Evolutionary conservation across 2,888 invertebrate species (phyloP).

Genomic region (Euclidia mi): DNA sequence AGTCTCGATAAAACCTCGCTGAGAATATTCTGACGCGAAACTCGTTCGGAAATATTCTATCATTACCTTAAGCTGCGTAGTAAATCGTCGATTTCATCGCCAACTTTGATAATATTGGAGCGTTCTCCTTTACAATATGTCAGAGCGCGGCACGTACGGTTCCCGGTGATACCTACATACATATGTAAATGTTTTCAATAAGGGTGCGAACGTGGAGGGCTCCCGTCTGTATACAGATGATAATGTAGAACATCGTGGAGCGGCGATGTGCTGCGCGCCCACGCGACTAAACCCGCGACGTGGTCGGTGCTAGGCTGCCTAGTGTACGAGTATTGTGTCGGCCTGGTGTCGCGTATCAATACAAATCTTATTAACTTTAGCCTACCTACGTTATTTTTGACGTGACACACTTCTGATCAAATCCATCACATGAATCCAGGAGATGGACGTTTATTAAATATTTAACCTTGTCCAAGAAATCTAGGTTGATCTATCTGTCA

Average conservation of each 20-base stretch:
- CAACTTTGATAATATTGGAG: constrained; percentile 72
- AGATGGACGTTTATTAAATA: no score
- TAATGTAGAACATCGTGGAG: constrained; percentile 59
- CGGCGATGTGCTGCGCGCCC: constrained; percentile 34
- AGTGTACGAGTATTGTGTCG: constrained; percentile 4
- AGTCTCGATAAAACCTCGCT: constrained; percentile 62
- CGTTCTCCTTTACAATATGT: constrained; percentile 71
- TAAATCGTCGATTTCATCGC: constrained; percentile 74
- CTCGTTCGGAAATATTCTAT: constrained; percentile 75
- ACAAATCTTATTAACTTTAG: background rate
- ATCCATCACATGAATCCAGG: no score
- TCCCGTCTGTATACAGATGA: constrained; percentile 64
- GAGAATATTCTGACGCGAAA: constrained; percentile 60
- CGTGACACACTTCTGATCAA: no score
- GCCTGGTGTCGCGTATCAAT: background rate
- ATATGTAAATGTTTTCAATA: constrained; percentile 87
- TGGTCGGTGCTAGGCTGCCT: constrained; percentile 38
- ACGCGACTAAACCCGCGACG: constrained; percentile 30
- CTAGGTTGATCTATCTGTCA: no score
- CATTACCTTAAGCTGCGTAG: constrained; percentile 74
- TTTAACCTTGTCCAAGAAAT: no score
- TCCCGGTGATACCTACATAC: constrained; percentile 69
- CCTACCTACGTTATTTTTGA: no score
- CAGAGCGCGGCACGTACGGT: constrained; percentile 58
- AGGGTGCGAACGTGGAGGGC: constrained; percentile 61